Evolutionary conservation across 2,797 vertebrate species (phyloP).

Genomic region (Neosalanx taihuensis): DNA sequence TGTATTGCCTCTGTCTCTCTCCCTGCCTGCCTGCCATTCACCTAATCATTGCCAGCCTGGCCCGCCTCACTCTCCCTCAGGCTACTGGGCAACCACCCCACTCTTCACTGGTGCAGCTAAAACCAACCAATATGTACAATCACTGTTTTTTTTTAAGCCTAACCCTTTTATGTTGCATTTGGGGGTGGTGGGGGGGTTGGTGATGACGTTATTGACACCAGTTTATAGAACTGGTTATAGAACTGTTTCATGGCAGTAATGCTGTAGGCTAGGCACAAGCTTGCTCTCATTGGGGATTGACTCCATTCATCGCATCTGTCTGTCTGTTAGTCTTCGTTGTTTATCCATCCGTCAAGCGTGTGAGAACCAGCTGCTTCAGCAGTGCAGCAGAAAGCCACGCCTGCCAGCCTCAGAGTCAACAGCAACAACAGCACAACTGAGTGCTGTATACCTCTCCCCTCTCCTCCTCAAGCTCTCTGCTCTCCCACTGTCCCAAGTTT

Average conservation of each 20-base stretch:
- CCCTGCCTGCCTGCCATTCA: no score
- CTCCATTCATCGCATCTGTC: slow-evolving; percentile 28
- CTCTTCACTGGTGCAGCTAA: no score
- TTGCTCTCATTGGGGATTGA: slow-evolving; percentile 30
- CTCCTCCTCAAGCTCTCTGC: not conserved
- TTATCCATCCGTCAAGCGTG: slow-evolving; percentile 9
- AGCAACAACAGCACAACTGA: slow-evolving; percentile 25
- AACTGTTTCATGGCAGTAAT: slow-evolving; percentile 45
- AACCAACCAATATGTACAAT: no score
- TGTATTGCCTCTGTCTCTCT: slow-evolving; percentile 15
- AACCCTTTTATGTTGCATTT: slow-evolving; percentile 27
- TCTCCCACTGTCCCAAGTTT: not conserved
- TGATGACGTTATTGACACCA: not conserved
- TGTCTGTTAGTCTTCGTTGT: slow-evolving; percentile 11
- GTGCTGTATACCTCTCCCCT: slow-evolving; percentile 4
- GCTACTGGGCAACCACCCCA: no score
- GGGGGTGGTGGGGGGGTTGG: slow-evolving; percentile 27
- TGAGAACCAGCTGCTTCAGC: slow-evolving; percentile 48
- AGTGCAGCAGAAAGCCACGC: slow-evolving; percentile 53
- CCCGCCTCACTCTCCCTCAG: no score
- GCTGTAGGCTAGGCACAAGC: slow-evolving; percentile 9
- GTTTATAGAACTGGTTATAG: slow-evolving; percentile 53
- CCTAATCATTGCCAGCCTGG: slow-evolving; percentile 2
- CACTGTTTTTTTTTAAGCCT: no score
- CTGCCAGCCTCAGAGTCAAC: slow-evolving; percentile 49